Percentiles rank a stretch among this genome's conserved stretches.
These are phyloP conservation scores for Eremobia ochroleuca DNA, from an alignment of 2,888 invertebrate genomes.

Conservation along the genomic window DNA sequence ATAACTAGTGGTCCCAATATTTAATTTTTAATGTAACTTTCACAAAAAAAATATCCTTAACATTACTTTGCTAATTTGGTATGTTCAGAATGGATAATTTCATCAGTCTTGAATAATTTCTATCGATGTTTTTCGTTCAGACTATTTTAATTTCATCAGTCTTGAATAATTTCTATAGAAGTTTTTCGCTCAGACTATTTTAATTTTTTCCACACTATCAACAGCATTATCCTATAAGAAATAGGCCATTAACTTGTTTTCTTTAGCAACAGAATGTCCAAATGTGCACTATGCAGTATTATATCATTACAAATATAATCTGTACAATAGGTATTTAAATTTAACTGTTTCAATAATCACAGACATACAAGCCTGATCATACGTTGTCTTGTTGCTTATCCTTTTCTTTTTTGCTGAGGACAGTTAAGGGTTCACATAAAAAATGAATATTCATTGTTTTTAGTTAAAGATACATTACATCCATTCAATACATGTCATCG, in stretches of 20 bases:
- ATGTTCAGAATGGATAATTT: neutral
- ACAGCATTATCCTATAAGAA: neutral
- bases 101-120: neutral
- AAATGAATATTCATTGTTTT: neutral
- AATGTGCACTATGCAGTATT: neutral
- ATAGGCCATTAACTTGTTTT: neutral
- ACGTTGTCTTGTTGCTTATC: neutral
- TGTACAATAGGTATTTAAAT: neutral
- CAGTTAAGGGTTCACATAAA: neutral
- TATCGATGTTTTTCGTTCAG: neutral
- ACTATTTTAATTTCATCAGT: neutral
- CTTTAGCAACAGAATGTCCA: neutral
- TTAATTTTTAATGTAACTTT: slow-evolving; percentile 12
- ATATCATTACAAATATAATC: neutral
- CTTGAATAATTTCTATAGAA: neutral
- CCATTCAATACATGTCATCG: neutral
- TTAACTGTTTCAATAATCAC: slow-evolving; percentile 3
- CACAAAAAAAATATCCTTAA: neutral
- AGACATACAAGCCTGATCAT: neutral
- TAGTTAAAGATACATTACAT: too few species aligned
- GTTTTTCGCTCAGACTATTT: neutral
- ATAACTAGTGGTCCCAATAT: neutral
- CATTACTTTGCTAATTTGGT: slow-evolving; percentile 8
- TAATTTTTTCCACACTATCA: too few species aligned
- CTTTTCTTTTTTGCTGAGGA: neutral